Base-by-base conservation (phyloP, 2,888 invertebrate species). In the Chrysotoxum bicinctum region DNA sequence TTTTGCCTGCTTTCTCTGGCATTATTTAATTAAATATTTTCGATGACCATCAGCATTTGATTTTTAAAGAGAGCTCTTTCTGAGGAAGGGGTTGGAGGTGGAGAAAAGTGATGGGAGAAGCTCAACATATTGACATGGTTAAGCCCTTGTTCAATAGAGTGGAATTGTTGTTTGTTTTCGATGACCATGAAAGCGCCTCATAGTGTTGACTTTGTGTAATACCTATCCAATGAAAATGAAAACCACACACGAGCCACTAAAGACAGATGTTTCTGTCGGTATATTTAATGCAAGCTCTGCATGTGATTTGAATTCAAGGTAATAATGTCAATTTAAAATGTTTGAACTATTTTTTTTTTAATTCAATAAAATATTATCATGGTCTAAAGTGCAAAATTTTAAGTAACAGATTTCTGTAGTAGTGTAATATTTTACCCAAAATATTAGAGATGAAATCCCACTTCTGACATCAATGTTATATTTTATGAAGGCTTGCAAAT, bases 1-100 rank as follows among this genome's bases (percentile, higher is more conserved):
- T 32, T 30, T 48, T 35, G 43, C 43, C 50, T 52, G 26, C 64
- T 21, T 69, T 70, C n/a, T 16, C 40, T 21, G 43, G 64, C 32
- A 70, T 62, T 45, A 73, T 84, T 84, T 84, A 75, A 84, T 84
- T 84, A 84, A 84, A 84, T 84, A 84, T 79, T 84, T 84, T 75
- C 75, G 75, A 84, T 75, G 75, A 62, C 75, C 75, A 37, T 3
- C 37, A 23, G 50, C 58, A 75, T 75, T 83, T 64, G 77, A 77
- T 73, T 77, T 52, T 52, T 56, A 32, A 21, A 19, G 52, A 43
- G 16, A 30, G 16, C 14, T 58, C 32, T 26, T 30, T 23, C 19
- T 60, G 4, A 37, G 14, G 14, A 37, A 37, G 6, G 4, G 5
- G 12, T 12, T 35, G 12, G 35, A 35, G 12, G 10, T 35, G 10